Percentiles rank a stretch among this genome's conserved stretches.
Evolutionary conservation across 2,888 invertebrate species (phyloP).

Genomic region (Marasmarcha lunaedactyla): DNA sequence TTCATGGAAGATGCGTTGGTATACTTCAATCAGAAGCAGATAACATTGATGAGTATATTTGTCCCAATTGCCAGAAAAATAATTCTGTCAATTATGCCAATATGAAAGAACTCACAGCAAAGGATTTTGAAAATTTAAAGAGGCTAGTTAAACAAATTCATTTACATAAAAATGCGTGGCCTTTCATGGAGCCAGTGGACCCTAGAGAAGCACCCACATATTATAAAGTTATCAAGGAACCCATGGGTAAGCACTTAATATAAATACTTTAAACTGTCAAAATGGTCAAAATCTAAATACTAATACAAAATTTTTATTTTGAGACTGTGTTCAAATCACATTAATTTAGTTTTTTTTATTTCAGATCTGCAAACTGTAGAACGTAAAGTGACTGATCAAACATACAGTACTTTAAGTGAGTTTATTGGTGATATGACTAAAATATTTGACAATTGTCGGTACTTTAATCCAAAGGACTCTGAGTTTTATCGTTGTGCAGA

Average conservation of each 20-base stretch:
- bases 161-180: slow-evolving; percentile 96
- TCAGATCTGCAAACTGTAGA: slow-evolving; percentile 95
- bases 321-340: not conserved
- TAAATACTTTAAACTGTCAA: not conserved
- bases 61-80: slow-evolving; percentile 94
- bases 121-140: slow-evolving; percentile 86
- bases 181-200: slow-evolving; percentile 97
- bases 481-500: slow-evolving; percentile 97
- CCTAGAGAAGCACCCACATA: slow-evolving; percentile 96
- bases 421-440: slow-evolving; percentile 98
- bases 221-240: slow-evolving; percentile 94
- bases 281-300: not conserved
- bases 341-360: too few species aligned
- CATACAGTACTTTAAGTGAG: slow-evolving; percentile 90
- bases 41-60: slow-evolving; percentile 95
- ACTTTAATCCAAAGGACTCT: slow-evolving; percentile 95
- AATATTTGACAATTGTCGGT: slow-evolving; percentile 98
- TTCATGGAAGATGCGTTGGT: slow-evolving; percentile 97
- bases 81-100: slow-evolving; percentile 91
- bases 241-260: slow-evolving; percentile 85
- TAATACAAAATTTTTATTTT: not conserved
- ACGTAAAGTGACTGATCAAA: slow-evolving; percentile 83
- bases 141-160: slow-evolving; percentile 91
- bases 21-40: slow-evolving; percentile 94
- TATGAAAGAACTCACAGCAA: slow-evolving; percentile 83